Evolutionary conservation across 2,888 invertebrate species (phyloP), one percentile per base, ranked within the genome.

Genomic region (Andrena flavipes): DNA sequence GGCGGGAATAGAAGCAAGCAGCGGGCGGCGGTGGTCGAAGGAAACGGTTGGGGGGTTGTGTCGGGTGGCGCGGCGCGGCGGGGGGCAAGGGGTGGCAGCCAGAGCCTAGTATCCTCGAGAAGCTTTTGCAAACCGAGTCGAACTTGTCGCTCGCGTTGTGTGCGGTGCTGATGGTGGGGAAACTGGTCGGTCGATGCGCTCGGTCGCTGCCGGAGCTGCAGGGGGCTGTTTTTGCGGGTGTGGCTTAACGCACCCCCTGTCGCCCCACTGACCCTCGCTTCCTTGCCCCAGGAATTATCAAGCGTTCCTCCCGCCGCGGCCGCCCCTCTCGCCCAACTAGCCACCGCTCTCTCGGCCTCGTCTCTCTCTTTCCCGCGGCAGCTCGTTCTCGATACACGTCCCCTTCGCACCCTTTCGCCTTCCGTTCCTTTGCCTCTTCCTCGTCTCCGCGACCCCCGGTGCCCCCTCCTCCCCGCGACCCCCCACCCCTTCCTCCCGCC

Each of bases 191-290:
- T 92, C 92, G 92, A 92, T 92, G 92, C 90, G 92, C 89, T 90
- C 90, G 90, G 91, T 91, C 91, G 91, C 90, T 88, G 89, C 87
- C 84, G 82, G 90, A 89, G 90, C 89, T 91, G 89, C 89, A 90
- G 91, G 88, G 92, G 92, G 91, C 90, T 92, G 92, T 92, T 92
- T 92, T 92, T 92, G 92, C 92, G 92, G 92, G 92, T 92, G 92
- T 92, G 92, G 92, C 92, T 92, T 92, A 92, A 91, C 92, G 91
- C 91, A 90, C 88, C 90, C 90, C 88, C 90, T 85, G 87, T 86
- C 88, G 84, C 83, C 90, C 88, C 87, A 85, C 87, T 88, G 84
- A 87, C 89, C 90, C 89, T 88, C 87, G 88, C 87, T 85, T 87
- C 90, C 91, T 91, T 89, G 88, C 89, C 89, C 88, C 88, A 90